These are phyloP conservation scores for Synodontis membranacea DNA, from an alignment of 2,113 vertebrate genomes.

Conservation along the genomic window DNA sequence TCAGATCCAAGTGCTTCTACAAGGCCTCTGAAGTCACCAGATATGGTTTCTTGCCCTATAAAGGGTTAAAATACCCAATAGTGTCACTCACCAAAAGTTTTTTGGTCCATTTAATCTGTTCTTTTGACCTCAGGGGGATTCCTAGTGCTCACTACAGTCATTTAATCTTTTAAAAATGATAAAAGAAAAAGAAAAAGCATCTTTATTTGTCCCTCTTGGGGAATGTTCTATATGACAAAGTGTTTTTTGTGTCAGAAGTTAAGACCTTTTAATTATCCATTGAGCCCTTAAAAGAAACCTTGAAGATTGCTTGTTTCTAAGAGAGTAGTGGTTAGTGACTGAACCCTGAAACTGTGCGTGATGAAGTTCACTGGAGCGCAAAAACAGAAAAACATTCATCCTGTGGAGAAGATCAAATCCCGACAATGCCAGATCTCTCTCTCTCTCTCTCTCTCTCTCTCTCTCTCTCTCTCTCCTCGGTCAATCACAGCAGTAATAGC, in stretches of 20 bases:
- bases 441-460: not conserved
- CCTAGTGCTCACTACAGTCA: not conserved
- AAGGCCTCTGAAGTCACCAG: no score
- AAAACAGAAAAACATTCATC: not conserved
- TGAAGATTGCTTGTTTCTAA: not conserved
- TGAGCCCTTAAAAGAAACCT: not conserved
- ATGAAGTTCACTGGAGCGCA: not conserved
- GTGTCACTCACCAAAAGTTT: no score
- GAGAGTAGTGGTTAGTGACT: not conserved
- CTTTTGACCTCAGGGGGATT: not conserved
- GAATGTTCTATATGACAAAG: not conserved
- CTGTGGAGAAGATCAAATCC: no score
- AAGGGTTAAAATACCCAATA: no score
- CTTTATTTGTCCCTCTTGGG: not conserved
- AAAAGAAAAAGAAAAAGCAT: no score
- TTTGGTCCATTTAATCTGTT: not conserved
- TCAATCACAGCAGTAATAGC: not conserved
- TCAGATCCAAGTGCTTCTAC: no score
- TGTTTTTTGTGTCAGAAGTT: not conserved
- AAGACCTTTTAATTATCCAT: not conserved
- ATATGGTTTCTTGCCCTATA: no score
- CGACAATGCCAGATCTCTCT: no score
- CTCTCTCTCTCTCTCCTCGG: not conserved
- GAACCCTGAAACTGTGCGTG: not conserved
- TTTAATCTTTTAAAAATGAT: no score